Percentiles rank a stretch among this genome's conserved stretches.
These are phyloP conservation scores for Azorinus chamasolen DNA, from an alignment of 2,888 invertebrate genomes.

Conservation along the genomic window DNA sequence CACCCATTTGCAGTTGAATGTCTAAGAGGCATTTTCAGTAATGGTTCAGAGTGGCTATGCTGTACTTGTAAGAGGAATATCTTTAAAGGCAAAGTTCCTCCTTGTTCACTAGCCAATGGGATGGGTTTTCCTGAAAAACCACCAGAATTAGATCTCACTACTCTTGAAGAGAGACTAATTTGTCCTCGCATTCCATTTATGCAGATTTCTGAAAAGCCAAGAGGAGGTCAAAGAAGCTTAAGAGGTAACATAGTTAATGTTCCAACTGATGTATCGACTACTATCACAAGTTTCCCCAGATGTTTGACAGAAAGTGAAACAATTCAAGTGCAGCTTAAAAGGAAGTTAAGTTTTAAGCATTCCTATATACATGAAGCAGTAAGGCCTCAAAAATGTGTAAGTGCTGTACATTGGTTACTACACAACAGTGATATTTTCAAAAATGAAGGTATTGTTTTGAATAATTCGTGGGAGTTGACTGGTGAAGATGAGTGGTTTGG, in stretches of 20 bases:
- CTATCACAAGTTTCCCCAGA: conserved; percentile 1
- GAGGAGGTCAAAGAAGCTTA: no score
- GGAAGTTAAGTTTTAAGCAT: neutral
- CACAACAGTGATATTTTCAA: neutral
- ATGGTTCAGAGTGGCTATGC: conserved; percentile 3
- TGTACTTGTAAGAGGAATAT: neutral
- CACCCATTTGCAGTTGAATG: neutral
- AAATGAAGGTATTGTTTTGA: neutral
- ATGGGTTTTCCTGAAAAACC: neutral
- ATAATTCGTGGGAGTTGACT: neutral
- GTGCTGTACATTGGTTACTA: neutral
- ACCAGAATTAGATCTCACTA: neutral
- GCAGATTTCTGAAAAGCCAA: no score
- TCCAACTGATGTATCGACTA: no score
- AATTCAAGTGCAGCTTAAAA: conserved; percentile 3
- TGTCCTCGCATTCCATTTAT: neutral
- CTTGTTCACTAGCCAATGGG: neutral
- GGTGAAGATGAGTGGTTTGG: no score
- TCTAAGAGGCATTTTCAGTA: neutral
- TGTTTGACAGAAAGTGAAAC: neutral
- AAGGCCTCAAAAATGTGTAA: neutral
- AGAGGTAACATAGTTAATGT: no score
- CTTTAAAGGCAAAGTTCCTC: neutral
- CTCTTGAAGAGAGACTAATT: conserved; percentile 2
- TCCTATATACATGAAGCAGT: neutral